A percentile compares a stretch with the other conserved stretches of the same genome.
Conservation (phyloP, 2,113 vertebrate genomes). For the Misgurnus mizolepis region DNA sequence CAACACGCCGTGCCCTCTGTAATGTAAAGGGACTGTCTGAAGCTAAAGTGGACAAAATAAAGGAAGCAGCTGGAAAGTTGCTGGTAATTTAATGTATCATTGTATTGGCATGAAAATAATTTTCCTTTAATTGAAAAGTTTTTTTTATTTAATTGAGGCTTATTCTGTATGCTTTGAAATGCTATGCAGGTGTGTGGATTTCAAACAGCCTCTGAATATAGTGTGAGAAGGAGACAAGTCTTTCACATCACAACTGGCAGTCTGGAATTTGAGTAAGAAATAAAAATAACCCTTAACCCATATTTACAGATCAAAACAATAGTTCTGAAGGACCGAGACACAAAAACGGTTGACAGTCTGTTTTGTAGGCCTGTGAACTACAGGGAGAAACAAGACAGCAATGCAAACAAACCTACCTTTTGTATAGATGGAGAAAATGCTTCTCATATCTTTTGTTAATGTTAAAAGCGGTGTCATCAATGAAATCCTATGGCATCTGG, state of each 20-base stretch:
- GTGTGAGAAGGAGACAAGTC: conserved; percentile 90
- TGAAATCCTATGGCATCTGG: too few species aligned
- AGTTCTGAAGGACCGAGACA: too few species aligned
- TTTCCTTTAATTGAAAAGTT: not conserved
- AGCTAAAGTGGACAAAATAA: conserved; percentile 98
- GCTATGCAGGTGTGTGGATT: conserved; percentile 86
- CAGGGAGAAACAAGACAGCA: too few species aligned
- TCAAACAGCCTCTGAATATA: conserved; percentile 93
- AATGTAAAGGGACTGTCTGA: conserved; percentile 97
- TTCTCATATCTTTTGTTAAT: not conserved
- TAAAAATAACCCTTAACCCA: not conserved
- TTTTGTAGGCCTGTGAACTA: too few species aligned
- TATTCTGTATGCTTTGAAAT: not conserved
- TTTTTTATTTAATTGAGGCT: not conserved
- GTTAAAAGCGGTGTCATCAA: not conserved
- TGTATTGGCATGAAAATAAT: not conserved
- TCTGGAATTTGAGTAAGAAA: conserved; percentile 93
- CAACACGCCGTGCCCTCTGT: conserved; percentile 88
- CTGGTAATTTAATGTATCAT: conserved; percentile 71
- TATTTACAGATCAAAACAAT: not conserved
- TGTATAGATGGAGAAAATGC: too few species aligned
- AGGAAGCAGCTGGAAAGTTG: conserved; percentile 96
- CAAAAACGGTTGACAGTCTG: too few species aligned
- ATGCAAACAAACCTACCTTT: too few species aligned
- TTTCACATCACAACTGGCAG: conserved; percentile 95